Evolutionary conservation across 2,888 invertebrate species (phyloP).

Genomic region (Chromoteleia sp.): DNA sequence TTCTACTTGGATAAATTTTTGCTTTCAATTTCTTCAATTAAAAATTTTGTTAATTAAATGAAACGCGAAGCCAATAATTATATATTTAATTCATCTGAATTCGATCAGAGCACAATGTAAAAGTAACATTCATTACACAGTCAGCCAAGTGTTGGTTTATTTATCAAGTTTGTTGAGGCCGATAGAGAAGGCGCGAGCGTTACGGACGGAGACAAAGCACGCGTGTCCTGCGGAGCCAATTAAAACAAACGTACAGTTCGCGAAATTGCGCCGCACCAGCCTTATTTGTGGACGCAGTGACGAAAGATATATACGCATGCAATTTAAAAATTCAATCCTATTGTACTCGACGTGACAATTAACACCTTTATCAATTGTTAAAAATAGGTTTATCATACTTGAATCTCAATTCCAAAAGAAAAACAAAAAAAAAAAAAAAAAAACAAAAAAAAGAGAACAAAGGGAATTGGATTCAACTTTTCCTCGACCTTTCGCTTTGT

Average conservation of each 20-base stretch:
- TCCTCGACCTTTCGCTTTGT: too few relatives aligned
- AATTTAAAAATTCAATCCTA: slow-evolving; percentile 49
- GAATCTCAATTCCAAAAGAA: slow-evolving; percentile 9
- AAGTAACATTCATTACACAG: slow-evolving; percentile 54
- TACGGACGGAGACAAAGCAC: slow-evolving; percentile 47
- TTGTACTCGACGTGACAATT: slow-evolving; percentile 31
- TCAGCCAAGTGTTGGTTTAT: slow-evolving; percentile 65
- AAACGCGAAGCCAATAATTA: slow-evolving; percentile 18
- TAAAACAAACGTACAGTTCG: slow-evolving; percentile 72
- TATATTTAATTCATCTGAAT: slow-evolving; percentile 21
- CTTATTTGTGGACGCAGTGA: slow-evolving; percentile 57
- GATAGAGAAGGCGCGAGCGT: slow-evolving; percentile 40
- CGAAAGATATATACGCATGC: slow-evolving; percentile 43
- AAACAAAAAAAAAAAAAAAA: not conserved
- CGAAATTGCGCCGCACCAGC: slow-evolving; percentile 60
- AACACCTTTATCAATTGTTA: slow-evolving; percentile 37
- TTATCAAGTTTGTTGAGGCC: slow-evolving; percentile 65
- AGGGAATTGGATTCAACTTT: not conserved
- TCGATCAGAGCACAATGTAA: slow-evolving; percentile 24
- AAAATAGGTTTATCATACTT: slow-evolving; percentile 7
- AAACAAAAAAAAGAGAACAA: not conserved
- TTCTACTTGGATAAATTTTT: too few relatives aligned
- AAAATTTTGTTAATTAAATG: slow-evolving; percentile 38
- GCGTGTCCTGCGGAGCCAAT: slow-evolving; percentile 69
- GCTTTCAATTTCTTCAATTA: slow-evolving; percentile 2